Base-by-base conservation (phyloP, 2,888 invertebrate genomes). In the Fabriciana adippe region DNA sequence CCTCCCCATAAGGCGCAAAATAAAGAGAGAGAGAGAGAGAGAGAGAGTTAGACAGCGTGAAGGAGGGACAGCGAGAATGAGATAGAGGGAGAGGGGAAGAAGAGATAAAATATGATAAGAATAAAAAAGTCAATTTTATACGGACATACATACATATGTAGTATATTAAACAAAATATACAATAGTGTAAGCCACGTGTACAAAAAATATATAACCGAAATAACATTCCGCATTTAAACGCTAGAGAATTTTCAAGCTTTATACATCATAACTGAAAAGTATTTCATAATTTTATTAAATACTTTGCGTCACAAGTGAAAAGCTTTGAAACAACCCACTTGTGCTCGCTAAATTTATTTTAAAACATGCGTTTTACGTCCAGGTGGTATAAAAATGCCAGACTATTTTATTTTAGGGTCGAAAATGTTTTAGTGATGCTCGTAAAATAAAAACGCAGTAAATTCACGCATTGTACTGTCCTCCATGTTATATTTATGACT, bases 401-500 rank as follows among this genome's bases (percentile, higher is more conserved):
- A 82, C 86, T 83, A 84, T 89, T 90, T 90, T 89, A 90, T 83
- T 84, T 84, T 81, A 74, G 81, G 83, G 80, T 81, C 85, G 83
- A 77, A 86, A 89, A 88, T 85, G 88, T 86, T 90, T 89, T 90
- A 89, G 85, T 83, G 86, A 74, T 73, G 64, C 74, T 87, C 88
- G 87, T 91, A 89, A 91, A 91, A 89, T 88, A 84, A 89, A 85
- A 89, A 83, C 78, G 83, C 76, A 83, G 87, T 90, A 86, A 90
- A 87, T 85, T 86, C 85, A 84, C 85, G 86, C 87, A 86, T 88
- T 89, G 88, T 88, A 77, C 80, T 77, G 71, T 71, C 75, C 75
- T 80, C 79, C 80, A 80, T 81, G 81, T 80, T 84, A 78, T 82
- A 85, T 88, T 87, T 87, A 88, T 77, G 81, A 78, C 75, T 73